These are phyloP conservation scores for Spheniscus mendiculus DNA, from an alignment of 2,113 vertebrate genomes.

Conservation along the genomic window DNA sequence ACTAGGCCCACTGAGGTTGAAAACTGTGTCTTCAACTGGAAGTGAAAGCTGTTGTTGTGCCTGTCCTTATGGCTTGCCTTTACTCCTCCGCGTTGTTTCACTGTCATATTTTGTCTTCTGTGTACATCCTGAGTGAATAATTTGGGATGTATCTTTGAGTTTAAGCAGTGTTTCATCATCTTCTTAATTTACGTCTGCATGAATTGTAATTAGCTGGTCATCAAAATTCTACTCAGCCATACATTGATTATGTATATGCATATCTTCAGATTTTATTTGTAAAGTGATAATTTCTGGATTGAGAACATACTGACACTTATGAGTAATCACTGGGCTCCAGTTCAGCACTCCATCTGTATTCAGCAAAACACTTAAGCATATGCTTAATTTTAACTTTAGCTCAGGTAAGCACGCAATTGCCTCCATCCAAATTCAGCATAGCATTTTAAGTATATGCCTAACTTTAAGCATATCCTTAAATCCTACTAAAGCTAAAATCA, in stretches of 20 bases:
- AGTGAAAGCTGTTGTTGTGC: background rate
- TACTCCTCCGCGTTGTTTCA: background rate
- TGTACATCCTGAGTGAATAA: background rate
- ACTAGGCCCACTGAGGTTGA: background rate
- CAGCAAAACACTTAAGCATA: conserved; percentile 48
- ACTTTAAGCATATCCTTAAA: conserved; percentile 38
- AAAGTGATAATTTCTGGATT: conserved; percentile 57
- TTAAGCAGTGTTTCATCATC: background rate
- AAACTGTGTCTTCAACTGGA: background rate
- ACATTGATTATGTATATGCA: conserved; percentile 44
- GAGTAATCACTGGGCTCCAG: conserved; percentile 54
- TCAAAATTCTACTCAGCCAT: conserved; percentile 58
- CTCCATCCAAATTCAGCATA: background rate
- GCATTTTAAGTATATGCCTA: conserved; percentile 36
- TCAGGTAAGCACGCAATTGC: conserved; percentile 38
- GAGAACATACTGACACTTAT: conserved; percentile 56
- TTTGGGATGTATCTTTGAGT: background rate
- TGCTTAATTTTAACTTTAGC: conserved; percentile 53
- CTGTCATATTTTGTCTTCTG: background rate
- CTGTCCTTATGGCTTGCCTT: background rate
- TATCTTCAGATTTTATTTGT: conserved; percentile 61
- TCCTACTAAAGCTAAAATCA: conserved; percentile 43
- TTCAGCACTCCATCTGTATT: conserved; percentile 53
- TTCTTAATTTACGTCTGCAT: background rate
- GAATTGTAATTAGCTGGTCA: conserved; percentile 34